These are phyloP conservation scores for Ranitomeya variabilis DNA, from an alignment of 2,113 vertebrate species.

Conservation along the genomic window DNA sequence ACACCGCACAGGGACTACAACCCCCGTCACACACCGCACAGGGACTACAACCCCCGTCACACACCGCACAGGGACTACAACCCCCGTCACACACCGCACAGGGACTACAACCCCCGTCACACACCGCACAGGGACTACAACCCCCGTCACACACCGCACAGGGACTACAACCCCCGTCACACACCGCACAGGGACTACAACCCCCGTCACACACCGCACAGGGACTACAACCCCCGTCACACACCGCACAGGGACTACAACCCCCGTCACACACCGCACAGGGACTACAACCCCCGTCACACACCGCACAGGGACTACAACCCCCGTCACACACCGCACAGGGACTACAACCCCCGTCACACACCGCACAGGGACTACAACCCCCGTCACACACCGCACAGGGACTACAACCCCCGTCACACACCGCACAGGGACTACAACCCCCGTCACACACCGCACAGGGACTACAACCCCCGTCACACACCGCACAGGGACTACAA, in stretches of 20 bases:
- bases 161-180: neutral
- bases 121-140: neutral
- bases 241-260: neutral
- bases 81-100: neutral
- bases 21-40: neutral
- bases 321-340: neutral
- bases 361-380: too few species aligned
- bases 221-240: neutral
- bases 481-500: too few species aligned
- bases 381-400: neutral
- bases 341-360: neutral
- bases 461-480: neutral
- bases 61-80: neutral
- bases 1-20: neutral
- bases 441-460: neutral
- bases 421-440: neutral
- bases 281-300: neutral
- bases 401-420: neutral
- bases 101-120: neutral
- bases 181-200: too few species aligned
- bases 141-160: neutral
- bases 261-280: neutral
- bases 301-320: too few species aligned
- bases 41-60: neutral
- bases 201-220: neutral